Conservation (phyloP, 2,888 invertebrate genomes). For the Drosophila anceps region DNA sequence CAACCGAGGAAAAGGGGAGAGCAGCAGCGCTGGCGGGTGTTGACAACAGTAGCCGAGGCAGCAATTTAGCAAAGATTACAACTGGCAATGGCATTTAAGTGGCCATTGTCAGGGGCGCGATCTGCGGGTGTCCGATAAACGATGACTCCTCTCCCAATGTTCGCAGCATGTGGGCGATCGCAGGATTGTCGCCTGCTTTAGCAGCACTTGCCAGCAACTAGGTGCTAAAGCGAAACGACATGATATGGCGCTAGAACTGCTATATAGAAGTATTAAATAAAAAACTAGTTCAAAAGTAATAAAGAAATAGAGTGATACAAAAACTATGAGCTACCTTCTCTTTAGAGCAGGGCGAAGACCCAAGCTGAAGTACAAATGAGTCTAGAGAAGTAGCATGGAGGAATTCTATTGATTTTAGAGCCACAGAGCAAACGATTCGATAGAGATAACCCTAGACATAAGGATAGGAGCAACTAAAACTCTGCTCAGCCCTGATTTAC, state of each 20-base stretch:
- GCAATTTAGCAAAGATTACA: slow-evolving; percentile 82
- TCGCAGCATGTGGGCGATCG: slow-evolving; percentile 70
- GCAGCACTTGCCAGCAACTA: background rate
- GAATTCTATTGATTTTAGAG: no score
- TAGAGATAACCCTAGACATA: background rate
- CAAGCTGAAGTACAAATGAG: no score
- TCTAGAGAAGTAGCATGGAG: no score
- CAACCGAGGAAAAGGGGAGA: background rate
- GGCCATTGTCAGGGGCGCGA: slow-evolving; percentile 75
- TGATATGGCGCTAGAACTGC: slow-evolving; percentile 40
- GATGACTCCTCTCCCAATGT: slow-evolving; percentile 38
- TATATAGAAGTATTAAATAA: background rate
- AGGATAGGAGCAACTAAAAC: background rate
- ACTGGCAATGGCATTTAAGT: slow-evolving; percentile 79
- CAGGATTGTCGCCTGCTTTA: slow-evolving; percentile 27
- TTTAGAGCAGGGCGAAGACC: no score
- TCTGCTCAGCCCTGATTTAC: background rate
- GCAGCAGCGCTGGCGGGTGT: slow-evolving; percentile 13
- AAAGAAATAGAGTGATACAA: no score
- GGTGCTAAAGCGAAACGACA: background rate
- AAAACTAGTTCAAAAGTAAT: background rate
- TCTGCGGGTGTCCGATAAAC: slow-evolving; percentile 62
- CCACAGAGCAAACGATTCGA: background rate
- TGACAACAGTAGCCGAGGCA: slow-evolving; percentile 62
- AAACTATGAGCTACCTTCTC: no score